Base-by-base conservation (phyloP, 2,888 invertebrate genomes). In the Eutolmus rufibarbis region DNA sequence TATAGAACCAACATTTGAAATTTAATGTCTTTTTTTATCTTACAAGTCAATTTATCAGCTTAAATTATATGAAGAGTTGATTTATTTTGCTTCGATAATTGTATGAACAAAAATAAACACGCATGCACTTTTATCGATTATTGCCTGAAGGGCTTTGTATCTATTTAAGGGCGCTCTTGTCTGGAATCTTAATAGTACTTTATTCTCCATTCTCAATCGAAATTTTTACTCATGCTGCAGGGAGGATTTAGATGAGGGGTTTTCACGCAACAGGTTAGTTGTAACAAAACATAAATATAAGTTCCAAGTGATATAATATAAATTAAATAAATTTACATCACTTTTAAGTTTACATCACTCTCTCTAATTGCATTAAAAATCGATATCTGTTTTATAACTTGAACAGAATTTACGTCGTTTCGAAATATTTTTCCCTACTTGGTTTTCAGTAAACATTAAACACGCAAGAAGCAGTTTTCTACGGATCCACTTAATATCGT, bases 361-460 rank as follows among this genome's bases (percentile, higher is more conserved):
- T 5, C 40, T 82, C 74, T 43, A 85, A 85, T 85, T 74, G 85
- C 85, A 85, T 85, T 85, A 74, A 74, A 74, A 74, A 85, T 85
- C 74, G 37, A 85, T 85, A 23, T 19, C 34, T 74, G 74, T 85
- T 85, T 74, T 85, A 85, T 46, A 85, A 85, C 74, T 37, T 9
- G 19, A 34, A 19, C 23, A 84, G 66, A 40, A 74, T 28, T n/a
- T 37, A 66, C 28, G 34, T 56, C n/a, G 28, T n/a, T 74, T 37
- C 34, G 14, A 14, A 74, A 46, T 57, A 46, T 74, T 66, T 43
- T 43, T 85, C 7, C 28, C 23, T 76, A 16, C 76, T 76, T 74
- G 74, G 43, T 74, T 85, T 85, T 74, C 46, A 85, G 85, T 85
- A 85, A 74, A 34, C 43, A 43, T 46, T 85, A 16, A 85, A 46